Evolutionary conservation across 2,888 invertebrate genomes (phyloP).

Genomic region (Drosophila leonis): DNA sequence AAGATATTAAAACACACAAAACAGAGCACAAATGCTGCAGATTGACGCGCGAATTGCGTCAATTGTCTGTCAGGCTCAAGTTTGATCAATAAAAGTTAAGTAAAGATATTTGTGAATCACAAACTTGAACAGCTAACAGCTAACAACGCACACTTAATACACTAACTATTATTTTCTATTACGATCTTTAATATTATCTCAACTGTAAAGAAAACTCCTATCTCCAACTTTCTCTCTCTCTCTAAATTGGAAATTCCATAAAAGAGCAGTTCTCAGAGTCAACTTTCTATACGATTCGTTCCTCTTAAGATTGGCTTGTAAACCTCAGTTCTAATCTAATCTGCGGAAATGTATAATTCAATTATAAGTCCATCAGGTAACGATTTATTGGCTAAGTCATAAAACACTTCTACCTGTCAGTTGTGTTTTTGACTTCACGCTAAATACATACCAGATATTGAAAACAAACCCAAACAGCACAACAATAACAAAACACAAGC

Average conservation of each 20-base stretch:
- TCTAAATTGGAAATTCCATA: not conserved
- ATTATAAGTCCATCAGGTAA: slow-evolving; percentile 65
- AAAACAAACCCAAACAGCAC: slow-evolving; percentile 9
- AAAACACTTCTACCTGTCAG: slow-evolving; percentile 68
- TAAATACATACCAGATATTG: slow-evolving; percentile 21
- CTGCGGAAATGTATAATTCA: slow-evolving; percentile 31
- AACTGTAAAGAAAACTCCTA: not conserved
- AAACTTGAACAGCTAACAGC: not conserved
- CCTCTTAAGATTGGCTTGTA: not conserved
- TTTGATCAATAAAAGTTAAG: slow-evolving; percentile 22
- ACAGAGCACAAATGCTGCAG: slow-evolving; percentile 7
- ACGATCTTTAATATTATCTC: too few relatives aligned
- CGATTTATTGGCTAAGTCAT: slow-evolving; percentile 60
- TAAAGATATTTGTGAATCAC: not conserved
- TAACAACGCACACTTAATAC: not conserved
- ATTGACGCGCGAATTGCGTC: slow-evolving; percentile 45
- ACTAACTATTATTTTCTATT: not conserved
- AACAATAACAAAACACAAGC: slow-evolving; percentile 3
- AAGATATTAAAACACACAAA: slow-evolving; percentile 2
- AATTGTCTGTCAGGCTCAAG: slow-evolving; percentile 22
- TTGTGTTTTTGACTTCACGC: slow-evolving; percentile 26
- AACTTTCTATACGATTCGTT: not conserved
- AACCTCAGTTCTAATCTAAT: slow-evolving; percentile 52
- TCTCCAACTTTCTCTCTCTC: not conserved
- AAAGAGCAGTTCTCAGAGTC: not conserved